A percentile compares a stretch with the other conserved stretches of the same genome.
Conservation (phyloP, 2,888 invertebrate genomes). For the Caenorhabditis doughertyi region DNA sequence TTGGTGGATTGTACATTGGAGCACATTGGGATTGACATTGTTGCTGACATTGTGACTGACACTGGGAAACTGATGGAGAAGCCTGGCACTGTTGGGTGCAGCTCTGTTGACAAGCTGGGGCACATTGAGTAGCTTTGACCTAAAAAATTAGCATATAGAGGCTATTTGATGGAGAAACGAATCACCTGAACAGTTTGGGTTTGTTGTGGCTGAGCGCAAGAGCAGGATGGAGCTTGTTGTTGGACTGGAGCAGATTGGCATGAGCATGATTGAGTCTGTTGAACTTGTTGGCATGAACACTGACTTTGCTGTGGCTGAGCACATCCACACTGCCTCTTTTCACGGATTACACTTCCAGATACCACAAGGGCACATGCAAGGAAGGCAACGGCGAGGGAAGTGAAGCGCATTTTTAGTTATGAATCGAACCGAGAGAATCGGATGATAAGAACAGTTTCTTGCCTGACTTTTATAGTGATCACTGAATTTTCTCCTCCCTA, state of each 20-base stretch:
- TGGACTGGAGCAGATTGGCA: conserved; percentile 69
- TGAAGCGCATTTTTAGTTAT: conserved; percentile 52
- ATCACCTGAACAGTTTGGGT: conserved; percentile 50
- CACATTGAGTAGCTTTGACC: conserved; percentile 64
- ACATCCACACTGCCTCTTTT: conserved; percentile 72
- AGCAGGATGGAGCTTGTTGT: conserved; percentile 59
- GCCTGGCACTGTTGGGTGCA: conserved; percentile 63
- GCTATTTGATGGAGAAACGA: neutral
- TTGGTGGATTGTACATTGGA: conserved; percentile 50
- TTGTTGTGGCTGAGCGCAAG: conserved; percentile 63
- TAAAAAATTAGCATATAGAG: too few relatives aligned
- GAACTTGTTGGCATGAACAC: conserved; percentile 61
- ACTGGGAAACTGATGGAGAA: conserved; percentile 59
- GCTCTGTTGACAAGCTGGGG: conserved; percentile 69
- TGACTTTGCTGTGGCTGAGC: conserved; percentile 57
- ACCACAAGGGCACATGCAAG: conserved; percentile 49
- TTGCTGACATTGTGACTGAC: conserved; percentile 68
- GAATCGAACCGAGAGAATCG: conserved; percentile 25
- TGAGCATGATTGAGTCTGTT: conserved; percentile 64
- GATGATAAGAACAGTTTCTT: neutral
- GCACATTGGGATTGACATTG: conserved; percentile 66
- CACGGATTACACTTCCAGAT: conserved; percentile 62
- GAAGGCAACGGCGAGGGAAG: conserved; percentile 50
- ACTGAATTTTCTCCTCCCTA: neutral
- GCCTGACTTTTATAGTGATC: conserved; percentile 24